These are phyloP conservation scores for Gymnocheta viridis DNA, from an alignment of 2,888 invertebrate species.

Conservation along the genomic window DNA sequence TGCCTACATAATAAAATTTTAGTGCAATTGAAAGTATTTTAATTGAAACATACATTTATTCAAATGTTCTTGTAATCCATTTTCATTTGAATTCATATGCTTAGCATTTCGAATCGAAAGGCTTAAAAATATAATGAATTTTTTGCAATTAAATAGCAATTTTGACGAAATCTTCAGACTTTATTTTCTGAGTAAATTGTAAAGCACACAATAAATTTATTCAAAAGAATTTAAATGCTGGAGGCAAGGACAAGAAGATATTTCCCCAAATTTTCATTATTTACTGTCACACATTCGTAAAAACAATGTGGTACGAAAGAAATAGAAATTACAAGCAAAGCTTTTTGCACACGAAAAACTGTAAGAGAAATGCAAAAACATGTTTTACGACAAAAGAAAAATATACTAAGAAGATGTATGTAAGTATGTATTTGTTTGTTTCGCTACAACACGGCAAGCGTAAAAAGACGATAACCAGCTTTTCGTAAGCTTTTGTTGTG, in stretches of 20 bases:
- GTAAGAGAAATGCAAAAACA: constrained; percentile 18
- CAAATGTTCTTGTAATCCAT: no score
- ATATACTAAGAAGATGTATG: constrained; percentile 24
- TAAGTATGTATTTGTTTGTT: constrained; percentile 30
- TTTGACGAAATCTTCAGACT: not conserved
- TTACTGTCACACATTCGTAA: not conserved
- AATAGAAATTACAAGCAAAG: constrained; percentile 2
- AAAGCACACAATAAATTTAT: constrained; percentile 6
- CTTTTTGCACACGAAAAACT: not conserved
- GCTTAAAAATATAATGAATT: not conserved
- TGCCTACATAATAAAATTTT: no score
- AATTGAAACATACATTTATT: no score
- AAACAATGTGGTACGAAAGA: not conserved
- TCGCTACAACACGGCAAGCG: constrained; percentile 57
- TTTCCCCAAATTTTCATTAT: not conserved
- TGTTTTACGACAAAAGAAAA: not conserved
- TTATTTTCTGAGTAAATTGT: not conserved
- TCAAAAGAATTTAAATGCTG: not conserved
- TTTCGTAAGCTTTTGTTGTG: constrained; percentile 46
- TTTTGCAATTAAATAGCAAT: not conserved
- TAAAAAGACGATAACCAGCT: constrained; percentile 70
- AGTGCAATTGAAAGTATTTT: not conserved
- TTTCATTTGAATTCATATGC: no score
- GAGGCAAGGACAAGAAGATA: not conserved
- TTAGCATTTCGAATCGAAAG: not conserved